Evolutionary conservation across 2,113 vertebrate genomes (phyloP), one percentile per base, ranked within the genome.

Genomic region (Lycaon pictus): DNA sequence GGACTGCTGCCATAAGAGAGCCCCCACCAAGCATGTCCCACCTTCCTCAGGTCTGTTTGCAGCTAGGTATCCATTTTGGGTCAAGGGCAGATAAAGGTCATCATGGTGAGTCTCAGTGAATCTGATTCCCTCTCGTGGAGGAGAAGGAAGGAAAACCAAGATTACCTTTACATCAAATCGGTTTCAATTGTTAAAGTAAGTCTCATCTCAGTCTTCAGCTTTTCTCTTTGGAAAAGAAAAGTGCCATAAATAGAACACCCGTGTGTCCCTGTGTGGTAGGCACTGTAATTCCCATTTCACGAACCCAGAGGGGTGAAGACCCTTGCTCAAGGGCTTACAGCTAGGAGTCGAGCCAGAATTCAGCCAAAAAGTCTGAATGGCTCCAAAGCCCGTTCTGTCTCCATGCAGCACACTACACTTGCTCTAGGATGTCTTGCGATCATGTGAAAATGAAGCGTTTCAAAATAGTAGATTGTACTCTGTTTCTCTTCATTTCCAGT

Each of bases 241-340:
- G 51, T 25, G 81, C 25, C 35, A 32, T 1, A 48, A 43, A 79
- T 10, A 53, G 23, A 96, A 43, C 6, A 8, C 51, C 77, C 32
- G 0, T 11, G 48, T 16, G n/a, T 63, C 20, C 22, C 84, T 17
- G 29, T 4, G 58, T n/a, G 32, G 20, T 27, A 71, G 89, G 11
- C 35, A 22, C 7, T 17, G 25, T 22, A n/a, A 72, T 35, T 72
- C n/a, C 55, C 82, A 74, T 55, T 76, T 82, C 86, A 93, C 91
- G 93, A 94, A 79, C 37, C 37, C 88, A n/a, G 58, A 94, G 72
- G 74, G 63, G 12, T 62, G 43, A 94, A 88, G 53, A 76, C 81
- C 83, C 92, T 84, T 29, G 43, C 48, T 84, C 92, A 96, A 97
- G 95, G 79, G 88, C 87, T 8, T 72, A 27, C 43, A 72, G 37